Evolutionary conservation across 2,888 invertebrate species (phyloP).

Genomic region (Apotomis turbidana): DNA sequence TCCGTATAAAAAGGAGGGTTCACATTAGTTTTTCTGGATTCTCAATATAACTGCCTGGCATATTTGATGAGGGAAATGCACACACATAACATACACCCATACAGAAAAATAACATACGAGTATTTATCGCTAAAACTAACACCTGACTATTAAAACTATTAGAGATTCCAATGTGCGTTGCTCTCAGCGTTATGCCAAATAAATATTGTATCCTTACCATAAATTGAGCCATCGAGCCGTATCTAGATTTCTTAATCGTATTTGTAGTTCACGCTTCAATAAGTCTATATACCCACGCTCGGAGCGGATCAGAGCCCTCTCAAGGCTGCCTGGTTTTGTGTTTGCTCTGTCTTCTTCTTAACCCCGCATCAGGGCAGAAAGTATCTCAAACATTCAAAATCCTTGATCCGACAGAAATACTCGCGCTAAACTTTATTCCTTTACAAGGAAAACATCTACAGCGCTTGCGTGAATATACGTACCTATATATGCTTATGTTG

Average conservation of each 20-base stretch:
- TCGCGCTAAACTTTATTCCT: constrained; percentile 12
- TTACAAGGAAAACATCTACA: constrained; percentile 2
- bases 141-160: too few species aligned
- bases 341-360: constrained; percentile 19
- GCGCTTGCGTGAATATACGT: not conserved
- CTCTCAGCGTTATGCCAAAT: not conserved
- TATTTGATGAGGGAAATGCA: too few species aligned
- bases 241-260: not conserved
- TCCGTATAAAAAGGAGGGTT: too few species aligned
- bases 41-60: too few species aligned
- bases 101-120: too few species aligned
- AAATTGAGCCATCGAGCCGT: not conserved
- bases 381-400: constrained; percentile 17
- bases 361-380: constrained; percentile 8
- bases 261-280: not conserved
- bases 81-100: too few species aligned
- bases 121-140: too few species aligned
- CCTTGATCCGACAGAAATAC: constrained; percentile 14
- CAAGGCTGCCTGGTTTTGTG: constrained; percentile 12
- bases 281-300: constrained; percentile 1
- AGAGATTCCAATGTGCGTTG: too few species aligned
- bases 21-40: too few species aligned
- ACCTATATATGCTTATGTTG: not conserved
- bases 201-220: not conserved
- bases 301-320: constrained; percentile 13